A percentile compares a stretch with the other conserved stretches of the same genome.
phyloP scores from a whole-genome alignment of 2,888 invertebrate genomes.

The Flexamia atlantica region DNA sequence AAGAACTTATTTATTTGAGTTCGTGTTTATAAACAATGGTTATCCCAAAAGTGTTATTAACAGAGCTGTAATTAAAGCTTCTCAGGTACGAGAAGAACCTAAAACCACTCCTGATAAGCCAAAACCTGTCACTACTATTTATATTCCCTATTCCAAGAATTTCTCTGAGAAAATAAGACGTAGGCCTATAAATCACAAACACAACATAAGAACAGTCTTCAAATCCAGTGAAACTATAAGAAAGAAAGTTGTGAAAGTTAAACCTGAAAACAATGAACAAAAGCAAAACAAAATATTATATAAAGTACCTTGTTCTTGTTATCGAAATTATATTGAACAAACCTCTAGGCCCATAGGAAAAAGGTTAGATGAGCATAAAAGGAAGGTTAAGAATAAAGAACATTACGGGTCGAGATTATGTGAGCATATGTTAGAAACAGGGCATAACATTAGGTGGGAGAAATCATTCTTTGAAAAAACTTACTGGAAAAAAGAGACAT shows the following conservation, averaged over 20 bases:
- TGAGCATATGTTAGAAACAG: neutral
- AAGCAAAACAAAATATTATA: neutral
- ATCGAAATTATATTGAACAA: neutral
- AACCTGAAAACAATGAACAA: neutral
- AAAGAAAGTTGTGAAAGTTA: slow-evolving; percentile 1
- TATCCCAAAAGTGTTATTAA: too few relatives aligned
- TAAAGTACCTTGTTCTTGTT: neutral
- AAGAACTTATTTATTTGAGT: too few relatives aligned
- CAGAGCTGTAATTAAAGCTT: too few relatives aligned
- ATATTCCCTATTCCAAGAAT: too few relatives aligned
- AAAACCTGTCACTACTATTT: too few relatives aligned
- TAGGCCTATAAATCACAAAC: neutral
- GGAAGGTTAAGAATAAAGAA: neutral
- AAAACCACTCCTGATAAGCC: too few relatives aligned
- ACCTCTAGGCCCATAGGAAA: neutral
- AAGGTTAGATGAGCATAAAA: neutral
- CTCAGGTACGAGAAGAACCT: too few relatives aligned
- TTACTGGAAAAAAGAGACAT: neutral
- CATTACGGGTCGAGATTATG: neutral
- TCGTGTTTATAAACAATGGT: too few relatives aligned
- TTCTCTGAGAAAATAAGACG: neutral
- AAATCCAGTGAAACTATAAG: neutral
- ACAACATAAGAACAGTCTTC: neutral
- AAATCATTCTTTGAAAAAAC: neutral
- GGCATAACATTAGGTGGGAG: neutral